Conservation (phyloP, 1,140 invertebrate species). For the Meloidogyne chitwoodi region DNA sequence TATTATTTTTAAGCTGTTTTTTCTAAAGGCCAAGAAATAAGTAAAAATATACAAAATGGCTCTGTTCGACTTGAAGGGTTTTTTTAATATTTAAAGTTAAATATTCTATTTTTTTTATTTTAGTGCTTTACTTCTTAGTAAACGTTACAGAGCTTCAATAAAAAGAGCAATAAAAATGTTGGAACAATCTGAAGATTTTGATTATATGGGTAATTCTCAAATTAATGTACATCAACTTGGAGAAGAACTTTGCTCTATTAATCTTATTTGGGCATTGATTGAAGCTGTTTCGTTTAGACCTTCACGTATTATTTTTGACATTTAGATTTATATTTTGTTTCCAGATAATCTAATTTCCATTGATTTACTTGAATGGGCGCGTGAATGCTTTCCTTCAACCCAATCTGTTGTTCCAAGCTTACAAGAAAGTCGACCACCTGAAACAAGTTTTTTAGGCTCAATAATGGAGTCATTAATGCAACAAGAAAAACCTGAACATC, state of each 20-base stretch:
- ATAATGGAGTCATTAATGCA: constrained; percentile 19
- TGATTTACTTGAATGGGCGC: constrained; percentile 23
- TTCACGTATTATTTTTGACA: background rate
- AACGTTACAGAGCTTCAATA: constrained; percentile 5
- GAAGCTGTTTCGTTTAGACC: constrained; percentile 16
- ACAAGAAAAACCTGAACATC: constrained; percentile 8
- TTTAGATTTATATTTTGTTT: too few relatives aligned
- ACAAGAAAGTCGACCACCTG: background rate
- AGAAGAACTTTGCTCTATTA: constrained; percentile 16
- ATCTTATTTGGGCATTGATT: constrained; percentile 12
- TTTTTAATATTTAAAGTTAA: background rate
- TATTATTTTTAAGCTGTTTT: constrained; percentile 8
- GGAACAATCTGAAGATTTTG: constrained; percentile 1
- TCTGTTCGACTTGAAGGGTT: constrained; percentile 20
- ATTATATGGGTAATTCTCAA: background rate
- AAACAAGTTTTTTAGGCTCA: constrained; percentile 10
- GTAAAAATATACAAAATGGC: constrained; percentile 5
- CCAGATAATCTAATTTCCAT: constrained; percentile 15
- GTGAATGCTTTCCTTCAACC: constrained; percentile 16
- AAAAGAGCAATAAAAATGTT: constrained; percentile 17
- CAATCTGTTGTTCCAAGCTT: constrained; percentile 12
- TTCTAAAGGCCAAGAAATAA: constrained; percentile 10
- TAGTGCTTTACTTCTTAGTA: constrained; percentile 13
- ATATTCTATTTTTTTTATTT: background rate
- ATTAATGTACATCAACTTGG: constrained; percentile 12